phyloP scores from a whole-genome alignment of 2,797 vertebrate genomes.

The Meda fulgida region DNA sequence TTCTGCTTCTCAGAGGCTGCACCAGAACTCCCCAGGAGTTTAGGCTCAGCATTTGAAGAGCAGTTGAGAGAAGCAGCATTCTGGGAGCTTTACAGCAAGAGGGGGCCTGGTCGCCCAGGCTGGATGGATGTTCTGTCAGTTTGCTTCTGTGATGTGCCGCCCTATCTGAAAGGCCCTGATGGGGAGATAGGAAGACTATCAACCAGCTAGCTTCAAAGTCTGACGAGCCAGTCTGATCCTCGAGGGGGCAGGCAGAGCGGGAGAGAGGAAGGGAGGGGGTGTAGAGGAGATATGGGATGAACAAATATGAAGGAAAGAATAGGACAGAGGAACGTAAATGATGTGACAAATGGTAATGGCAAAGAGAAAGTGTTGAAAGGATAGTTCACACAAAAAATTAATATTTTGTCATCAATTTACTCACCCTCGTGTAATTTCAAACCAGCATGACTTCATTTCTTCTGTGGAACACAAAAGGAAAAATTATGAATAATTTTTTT shows the following conservation, averaged over 20 bases:
- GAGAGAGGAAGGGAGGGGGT: neutral
- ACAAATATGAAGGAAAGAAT: conserved; percentile 35
- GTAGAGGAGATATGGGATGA: conserved; percentile 11
- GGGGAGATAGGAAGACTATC: conserved; percentile 76
- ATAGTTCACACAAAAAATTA: neutral
- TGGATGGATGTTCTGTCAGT: conserved; percentile 89
- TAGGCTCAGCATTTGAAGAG: conserved; percentile 53
- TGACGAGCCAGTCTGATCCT: conserved; percentile 51
- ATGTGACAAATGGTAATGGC: conserved; percentile 52
- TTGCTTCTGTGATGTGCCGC: conserved; percentile 80
- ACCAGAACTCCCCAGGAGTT: conserved; percentile 29
- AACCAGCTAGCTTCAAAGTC: conserved; percentile 65
- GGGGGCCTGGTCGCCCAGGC: conserved; percentile 75
- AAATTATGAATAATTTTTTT: neutral
- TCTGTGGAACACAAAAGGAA: neutral
- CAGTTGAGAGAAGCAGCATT: conserved; percentile 73
- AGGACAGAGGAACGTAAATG: conserved; percentile 59
- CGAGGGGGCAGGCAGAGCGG: neutral
- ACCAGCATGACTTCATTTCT: neutral
- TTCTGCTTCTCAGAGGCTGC: conserved; percentile 35
- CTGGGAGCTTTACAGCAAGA: conserved; percentile 76
- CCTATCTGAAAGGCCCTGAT: conserved; percentile 82
- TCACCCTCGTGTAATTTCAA: neutral
- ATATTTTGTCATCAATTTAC: neutral
- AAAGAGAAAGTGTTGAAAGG: conserved; percentile 4